Percentiles rank a stretch among this genome's conserved stretches.
These are phyloP conservation scores for Thinocorus orbignyianus DNA, from an alignment of 2,113 vertebrate species.

Conservation along the genomic window DNA sequence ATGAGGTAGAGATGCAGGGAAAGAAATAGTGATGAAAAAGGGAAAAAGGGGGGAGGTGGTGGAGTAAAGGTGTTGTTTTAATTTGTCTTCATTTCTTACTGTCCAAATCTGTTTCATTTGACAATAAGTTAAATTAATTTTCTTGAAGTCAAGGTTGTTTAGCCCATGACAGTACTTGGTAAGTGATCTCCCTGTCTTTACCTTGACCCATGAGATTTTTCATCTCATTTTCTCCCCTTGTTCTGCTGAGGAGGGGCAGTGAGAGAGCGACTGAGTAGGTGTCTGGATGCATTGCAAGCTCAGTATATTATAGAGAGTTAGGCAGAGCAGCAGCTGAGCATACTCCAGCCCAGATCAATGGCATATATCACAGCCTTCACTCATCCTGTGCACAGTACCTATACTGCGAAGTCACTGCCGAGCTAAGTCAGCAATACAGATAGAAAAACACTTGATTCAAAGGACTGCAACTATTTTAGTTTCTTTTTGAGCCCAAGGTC, in stretches of 20 bases:
- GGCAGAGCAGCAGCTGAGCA: background rate
- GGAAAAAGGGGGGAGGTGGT: background rate
- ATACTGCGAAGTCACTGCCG: background rate
- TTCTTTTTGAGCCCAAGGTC: background rate
- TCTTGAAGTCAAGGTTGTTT: background rate
- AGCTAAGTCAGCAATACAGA: background rate
- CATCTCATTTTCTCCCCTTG: background rate
- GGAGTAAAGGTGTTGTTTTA: background rate
- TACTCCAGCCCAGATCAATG: background rate
- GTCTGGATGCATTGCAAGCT: background rate
- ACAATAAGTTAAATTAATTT: background rate
- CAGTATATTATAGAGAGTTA: background rate
- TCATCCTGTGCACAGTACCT: background rate
- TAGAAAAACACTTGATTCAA: background rate
- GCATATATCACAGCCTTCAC: background rate
- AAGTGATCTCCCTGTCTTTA: background rate
- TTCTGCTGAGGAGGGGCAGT: background rate
- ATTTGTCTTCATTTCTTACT: background rate
- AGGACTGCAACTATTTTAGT: background rate
- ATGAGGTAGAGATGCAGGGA: background rate
- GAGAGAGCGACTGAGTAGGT: background rate
- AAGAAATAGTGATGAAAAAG: background rate
- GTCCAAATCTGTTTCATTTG: background rate
- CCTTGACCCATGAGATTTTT: background rate
- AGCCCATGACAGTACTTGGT: accelerated